Conservation (phyloP, 2,113 vertebrate species). For the Ivindomyrus marchei region DNA sequence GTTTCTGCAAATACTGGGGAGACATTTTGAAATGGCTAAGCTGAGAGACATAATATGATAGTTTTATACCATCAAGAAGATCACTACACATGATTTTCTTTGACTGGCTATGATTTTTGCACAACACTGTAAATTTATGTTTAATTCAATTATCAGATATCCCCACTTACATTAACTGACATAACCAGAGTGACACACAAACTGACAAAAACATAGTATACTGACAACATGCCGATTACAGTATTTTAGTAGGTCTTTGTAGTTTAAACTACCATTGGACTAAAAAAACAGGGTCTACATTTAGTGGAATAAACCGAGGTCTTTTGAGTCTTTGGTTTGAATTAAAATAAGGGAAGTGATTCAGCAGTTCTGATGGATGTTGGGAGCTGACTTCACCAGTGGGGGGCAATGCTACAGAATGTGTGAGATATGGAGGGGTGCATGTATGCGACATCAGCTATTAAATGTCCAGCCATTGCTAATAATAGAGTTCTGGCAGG, state of each 20-base stretch:
- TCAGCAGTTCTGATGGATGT: background rate
- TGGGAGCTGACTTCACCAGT: background rate
- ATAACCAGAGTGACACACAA: background rate
- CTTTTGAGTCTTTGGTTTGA: background rate
- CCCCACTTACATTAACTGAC: background rate
- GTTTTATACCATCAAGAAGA: background rate
- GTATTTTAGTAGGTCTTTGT: background rate
- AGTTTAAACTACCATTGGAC: background rate
- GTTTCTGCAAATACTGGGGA: background rate
- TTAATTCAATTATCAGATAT: background rate
- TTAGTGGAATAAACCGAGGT: background rate
- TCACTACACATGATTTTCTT: background rate
- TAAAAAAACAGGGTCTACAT: background rate
- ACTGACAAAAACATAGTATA: background rate
- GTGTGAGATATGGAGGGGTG: background rate
- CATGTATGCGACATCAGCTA: background rate
- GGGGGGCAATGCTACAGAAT: background rate
- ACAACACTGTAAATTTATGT: background rate
- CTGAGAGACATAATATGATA: background rate
- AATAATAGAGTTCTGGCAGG: background rate
- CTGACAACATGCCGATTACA: background rate
- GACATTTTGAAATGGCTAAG: background rate
- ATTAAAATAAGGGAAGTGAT: slow-evolving; percentile 3
- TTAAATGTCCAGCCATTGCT: background rate
- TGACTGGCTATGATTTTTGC: background rate